Evolutionary conservation across 2,113 vertebrate genomes (phyloP), one percentile per base, ranked within the genome.

Genomic region (Mesembrinibis cayennensis): DNA sequence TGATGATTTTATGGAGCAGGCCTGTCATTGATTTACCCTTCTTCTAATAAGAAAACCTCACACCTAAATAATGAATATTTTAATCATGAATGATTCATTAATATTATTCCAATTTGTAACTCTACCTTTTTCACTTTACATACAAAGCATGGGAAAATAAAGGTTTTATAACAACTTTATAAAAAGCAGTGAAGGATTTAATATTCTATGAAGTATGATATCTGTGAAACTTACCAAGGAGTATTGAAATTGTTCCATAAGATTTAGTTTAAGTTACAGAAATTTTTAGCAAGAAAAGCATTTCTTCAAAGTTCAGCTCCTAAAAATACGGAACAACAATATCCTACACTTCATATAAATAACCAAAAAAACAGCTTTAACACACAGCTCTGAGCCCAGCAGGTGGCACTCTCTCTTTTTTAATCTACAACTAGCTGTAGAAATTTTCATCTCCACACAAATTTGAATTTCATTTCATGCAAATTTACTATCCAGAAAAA

Each of bases 361-460:
- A 14, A 21, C 27, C 13, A 55, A 49, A 53, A 19, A 23, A 47
- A 9, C 36, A 52, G 16, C 53, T 59, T 87, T 65, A 74, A 22
- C 49, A 4, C 49, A 4, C 6, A 40, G 9, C 44, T 78, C 36
- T 19, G 29, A 58, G 74, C 44, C 91, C 95, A 94, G 95, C 84
- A 94, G 95, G 66, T 95, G 95, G 90, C 93, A 77, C 70, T 76
- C 38, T 67, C 65, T 63, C 59, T 73, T 49, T 65, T 80, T 86
- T 22, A 56, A 56, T 23, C 78, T 62, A 36, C 53, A 58, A 4
- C 6, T 34, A 9, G 5, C 74, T 87, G 15, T 7, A 58, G 63
- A 36, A 42, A 26, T 67, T 30, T 72, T 89, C 15, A n/a, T 66
- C 47, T 71, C 53, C 73, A 13, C 0, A 0, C 77, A 56, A 58